Evolutionary conservation across 2,113 vertebrate species (phyloP), one percentile per base, ranked within the genome.

Genomic region (Phaethon lepturus): DNA sequence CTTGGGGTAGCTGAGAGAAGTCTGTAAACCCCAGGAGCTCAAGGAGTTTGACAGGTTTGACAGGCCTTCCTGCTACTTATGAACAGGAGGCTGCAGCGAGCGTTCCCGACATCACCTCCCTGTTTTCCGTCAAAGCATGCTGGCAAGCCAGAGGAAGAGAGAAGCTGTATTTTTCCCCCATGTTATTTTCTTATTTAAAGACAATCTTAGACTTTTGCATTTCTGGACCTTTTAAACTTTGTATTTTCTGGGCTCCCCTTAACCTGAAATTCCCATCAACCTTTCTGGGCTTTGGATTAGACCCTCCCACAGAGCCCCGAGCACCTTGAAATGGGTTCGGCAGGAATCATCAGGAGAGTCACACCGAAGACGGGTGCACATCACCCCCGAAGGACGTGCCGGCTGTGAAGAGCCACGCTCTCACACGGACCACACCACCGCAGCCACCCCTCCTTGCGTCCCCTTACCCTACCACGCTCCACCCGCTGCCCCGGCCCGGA

Each of bases 21-120:
- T 97, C 97, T 93, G 88, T 75, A 97, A 94, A 93, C 93, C 93
- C 91, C 92, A 93, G 95, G 96, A 97, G 93, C 93, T 90, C 82
- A n/a, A 76, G 38, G 88, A 95, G 86, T 81, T 90, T 96, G 96
- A 94, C 95, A 90, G 92, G 60, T 71, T 88, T 96, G 90, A 92
- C 91, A 93, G 75, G 80, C 80, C 59, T 94, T 94, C 67, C 64
- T 94, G 52, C 62, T 89, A 86, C 83, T 88, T 67, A 78, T 20
- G 84, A 79, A 52, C 69, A 85, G 90, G 88, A 97, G 88, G 62
- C 74, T 66, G 76, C 79, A 82, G 72, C 16, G 78, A 50, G 47
- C 22, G 72, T 71, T 95, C 84, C 60, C 7, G 52, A 91, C 53
- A 91, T 92, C 92, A 72, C 52, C 55, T 38, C 44, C 64, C 81